Conservation (phyloP, 2,797 vertebrate genomes). For the Triplophysa yarkandensis region DNA sequence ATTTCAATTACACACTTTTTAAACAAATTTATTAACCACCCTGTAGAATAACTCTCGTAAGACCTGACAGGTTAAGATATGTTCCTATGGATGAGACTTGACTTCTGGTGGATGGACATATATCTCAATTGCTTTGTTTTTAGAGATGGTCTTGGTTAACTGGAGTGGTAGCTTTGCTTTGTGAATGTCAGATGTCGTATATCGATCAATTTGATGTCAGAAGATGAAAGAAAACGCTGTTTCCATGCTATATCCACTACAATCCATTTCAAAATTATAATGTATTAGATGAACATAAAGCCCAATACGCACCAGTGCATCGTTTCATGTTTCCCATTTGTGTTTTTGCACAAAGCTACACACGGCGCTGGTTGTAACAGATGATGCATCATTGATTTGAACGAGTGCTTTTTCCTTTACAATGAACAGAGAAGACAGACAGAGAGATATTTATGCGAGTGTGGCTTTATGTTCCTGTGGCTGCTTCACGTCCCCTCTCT, state of each 20-base stretch:
- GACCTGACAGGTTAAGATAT: neutral
- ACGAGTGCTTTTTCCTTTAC: conserved; percentile 32
- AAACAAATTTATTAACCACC: no score
- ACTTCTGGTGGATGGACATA: neutral
- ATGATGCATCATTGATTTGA: conserved; percentile 37
- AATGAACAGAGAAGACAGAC: conserved; percentile 23
- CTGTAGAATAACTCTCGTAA: no score
- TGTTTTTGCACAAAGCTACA: conserved; percentile 33
- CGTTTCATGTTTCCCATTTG: conserved; percentile 43
- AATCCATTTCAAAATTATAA: conserved; percentile 25
- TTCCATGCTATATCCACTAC: neutral
- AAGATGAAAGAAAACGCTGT: neutral
- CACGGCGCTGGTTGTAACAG: conserved; percentile 10
- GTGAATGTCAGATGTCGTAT: neutral
- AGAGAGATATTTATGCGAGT: conserved; percentile 46
- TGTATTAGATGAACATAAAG: conserved; percentile 51
- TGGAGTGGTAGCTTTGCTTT: neutral
- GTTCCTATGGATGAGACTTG: neutral
- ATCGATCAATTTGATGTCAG: neutral
- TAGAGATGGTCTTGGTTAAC: neutral
- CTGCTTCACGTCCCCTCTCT: conserved; percentile 48
- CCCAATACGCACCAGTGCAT: conserved; percentile 13
- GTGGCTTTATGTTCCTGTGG: conserved; percentile 54
- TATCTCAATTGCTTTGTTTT: neutral
- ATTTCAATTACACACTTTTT: no score